A percentile compares a stretch with the other conserved stretches of the same genome.
These are phyloP conservation scores for Trachythela sp. DNA, from an alignment of 64 coral and sea anemone genomes.

Conservation along the genomic window DNA sequence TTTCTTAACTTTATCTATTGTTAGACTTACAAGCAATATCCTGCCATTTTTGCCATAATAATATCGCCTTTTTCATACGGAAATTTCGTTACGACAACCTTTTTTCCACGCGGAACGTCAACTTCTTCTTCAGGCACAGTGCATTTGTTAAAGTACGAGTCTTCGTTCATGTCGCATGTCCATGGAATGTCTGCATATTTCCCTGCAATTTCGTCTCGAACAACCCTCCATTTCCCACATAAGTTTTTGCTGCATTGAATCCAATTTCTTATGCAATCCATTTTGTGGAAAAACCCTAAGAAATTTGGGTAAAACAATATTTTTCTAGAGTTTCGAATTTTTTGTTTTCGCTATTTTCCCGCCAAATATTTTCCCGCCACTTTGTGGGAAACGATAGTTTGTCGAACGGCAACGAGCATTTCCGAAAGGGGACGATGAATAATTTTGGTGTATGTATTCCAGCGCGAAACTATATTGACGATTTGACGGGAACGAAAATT, in stretches of 20 bases:
- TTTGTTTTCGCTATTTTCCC: background rate
- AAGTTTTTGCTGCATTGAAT: slow-evolving; percentile 7
- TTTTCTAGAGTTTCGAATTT: background rate
- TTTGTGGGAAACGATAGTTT: background rate
- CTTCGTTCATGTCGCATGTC: slow-evolving; percentile 4
- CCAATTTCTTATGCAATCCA: background rate
- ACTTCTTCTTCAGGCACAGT: background rate
- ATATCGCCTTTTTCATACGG: background rate
- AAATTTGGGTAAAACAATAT: background rate
- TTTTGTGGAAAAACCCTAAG: background rate
- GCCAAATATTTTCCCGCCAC: background rate
- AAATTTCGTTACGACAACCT: background rate
- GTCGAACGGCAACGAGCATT: background rate
- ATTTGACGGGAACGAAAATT: too few species aligned
- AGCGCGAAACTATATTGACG: background rate
- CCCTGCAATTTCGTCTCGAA: background rate
- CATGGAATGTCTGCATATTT: background rate
- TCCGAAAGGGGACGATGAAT: background rate
- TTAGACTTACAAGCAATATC: slow-evolving; percentile 4
- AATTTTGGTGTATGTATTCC: background rate
- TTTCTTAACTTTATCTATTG: background rate
- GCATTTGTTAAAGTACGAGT: background rate
- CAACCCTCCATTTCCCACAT: slow-evolving; percentile 9
- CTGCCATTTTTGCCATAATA: background rate
- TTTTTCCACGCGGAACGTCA: background rate